Percentiles rank a stretch among this genome's conserved stretches.
These are phyloP conservation scores for Bombus soroeensis DNA, from an alignment of 1,140 invertebrate genomes.

Conservation along the genomic window DNA sequence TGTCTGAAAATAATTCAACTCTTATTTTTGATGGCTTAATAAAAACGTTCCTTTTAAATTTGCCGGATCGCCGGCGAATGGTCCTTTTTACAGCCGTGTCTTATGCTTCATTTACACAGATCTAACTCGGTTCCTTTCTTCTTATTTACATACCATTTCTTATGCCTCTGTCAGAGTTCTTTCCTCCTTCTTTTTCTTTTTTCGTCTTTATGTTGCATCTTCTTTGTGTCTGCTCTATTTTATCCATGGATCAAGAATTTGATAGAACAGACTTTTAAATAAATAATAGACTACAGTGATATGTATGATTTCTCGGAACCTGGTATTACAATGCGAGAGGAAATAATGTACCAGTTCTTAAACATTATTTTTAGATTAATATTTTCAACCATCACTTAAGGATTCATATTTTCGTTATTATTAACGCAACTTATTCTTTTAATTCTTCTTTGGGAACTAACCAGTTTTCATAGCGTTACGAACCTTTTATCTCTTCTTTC, in stretches of 20 bases:
- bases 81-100: neutral
- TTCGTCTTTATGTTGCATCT: too few species aligned
- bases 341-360: neutral
- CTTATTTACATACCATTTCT: neutral
- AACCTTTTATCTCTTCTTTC: too few species aligned
- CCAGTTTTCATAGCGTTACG: too few species aligned
- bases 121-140: neutral
- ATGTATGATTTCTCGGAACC: neutral
- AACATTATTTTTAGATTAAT: neutral
- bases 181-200: neutral
- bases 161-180: neutral
- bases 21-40: neutral
- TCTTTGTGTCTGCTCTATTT: neutral
- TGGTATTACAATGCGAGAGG: neutral
- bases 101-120: neutral
- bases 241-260: neutral
- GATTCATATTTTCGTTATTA: too few species aligned
- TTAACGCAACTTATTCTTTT: too few species aligned
- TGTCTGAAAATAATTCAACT: constrained; percentile 13
- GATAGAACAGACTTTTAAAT: neutral
- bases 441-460: too few species aligned
- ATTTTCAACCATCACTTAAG: too few species aligned
- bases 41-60: constrained; percentile 6
- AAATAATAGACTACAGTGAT: neutral
- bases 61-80: neutral